Base-by-base conservation (phyloP, 2,888 invertebrate genomes). In the Agrochola lychnidis region DNA sequence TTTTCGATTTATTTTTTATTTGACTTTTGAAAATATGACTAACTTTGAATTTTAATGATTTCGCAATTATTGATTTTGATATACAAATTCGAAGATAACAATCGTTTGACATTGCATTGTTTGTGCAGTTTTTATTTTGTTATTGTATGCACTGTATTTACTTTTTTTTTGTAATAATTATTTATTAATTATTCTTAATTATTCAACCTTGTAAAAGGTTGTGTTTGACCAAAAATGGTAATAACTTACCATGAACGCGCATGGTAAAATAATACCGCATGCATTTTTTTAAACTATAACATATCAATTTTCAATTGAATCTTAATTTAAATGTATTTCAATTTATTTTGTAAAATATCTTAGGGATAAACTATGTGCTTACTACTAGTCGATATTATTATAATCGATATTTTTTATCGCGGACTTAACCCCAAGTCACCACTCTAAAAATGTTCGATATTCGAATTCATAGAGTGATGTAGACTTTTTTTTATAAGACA, bases 201-300 rank as follows among this genome's bases (percentile, higher is more conserved):
- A 48, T 57, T 42, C 22, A 77, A 86, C 81, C 81, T 78, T 81
- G 57, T 30, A 75, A 76, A 77, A 79, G 80, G 80, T 83, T 87
- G 75, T 78, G 66, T 85, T 82, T 73, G 73, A 89, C 88, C 83
- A 86, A 88, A 87, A 83, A 86, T 89, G 87, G 90, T 90, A 88
- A 70, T 72, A 73, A 70, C 40, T 78, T 90, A 90, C 89, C 89
- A 88, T 88, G 78, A 64, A 74, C 76, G 68, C 80, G 90, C 88
- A 88, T 89, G 87, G 83, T 83, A 74, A 72, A 59, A 48, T 68
- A 69, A 86, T 72, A 74, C 57, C 85, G 91, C 91, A 90, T 90
- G 91, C 82, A 89, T 90, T 89, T 82, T 78, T 70, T 78, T 67
- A 84, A 84, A 79, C 74, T 77, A 63, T 83, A 84, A 87, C 85